phyloP scores from a whole-genome alignment of 1,140 invertebrate species.

The Polypedilum vanderplanki region DNA sequence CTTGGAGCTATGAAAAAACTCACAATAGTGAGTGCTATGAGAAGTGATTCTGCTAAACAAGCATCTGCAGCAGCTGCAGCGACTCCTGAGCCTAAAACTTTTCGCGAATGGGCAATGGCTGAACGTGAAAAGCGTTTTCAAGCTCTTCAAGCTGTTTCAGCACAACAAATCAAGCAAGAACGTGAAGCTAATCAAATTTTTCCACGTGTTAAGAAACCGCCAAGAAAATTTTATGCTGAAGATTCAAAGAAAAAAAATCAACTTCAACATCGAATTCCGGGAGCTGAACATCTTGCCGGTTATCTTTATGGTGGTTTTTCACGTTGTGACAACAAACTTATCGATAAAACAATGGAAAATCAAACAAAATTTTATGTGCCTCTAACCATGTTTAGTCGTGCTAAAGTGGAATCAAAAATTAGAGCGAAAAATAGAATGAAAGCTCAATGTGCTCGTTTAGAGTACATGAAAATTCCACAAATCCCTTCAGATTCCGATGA shows the following conservation, averaged over 20 bases:
- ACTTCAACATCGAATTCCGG: background rate
- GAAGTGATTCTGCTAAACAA: background rate
- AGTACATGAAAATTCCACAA: conserved; percentile 24
- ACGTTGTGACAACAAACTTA: background rate
- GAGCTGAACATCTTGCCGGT: background rate
- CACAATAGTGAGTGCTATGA: background rate
- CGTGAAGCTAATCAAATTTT: conserved; percentile 22
- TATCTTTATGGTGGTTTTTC: background rate
- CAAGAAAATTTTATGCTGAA: background rate
- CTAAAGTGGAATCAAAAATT: conserved; percentile 2
- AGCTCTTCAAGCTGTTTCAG: background rate
- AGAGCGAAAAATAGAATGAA: background rate
- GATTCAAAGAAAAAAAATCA: background rate
- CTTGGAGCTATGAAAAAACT: background rate
- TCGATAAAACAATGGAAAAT: background rate
- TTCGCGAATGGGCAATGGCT: conserved; percentile 7
- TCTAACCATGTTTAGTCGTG: conserved; percentile 28
- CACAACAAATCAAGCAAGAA: conserved; percentile 6
- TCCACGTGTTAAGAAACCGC: background rate
- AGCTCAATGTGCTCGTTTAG: background rate
- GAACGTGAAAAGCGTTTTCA: conserved; percentile 21
- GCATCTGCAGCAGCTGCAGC: background rate
- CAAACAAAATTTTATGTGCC: conserved; percentile 27
- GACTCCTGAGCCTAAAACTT: background rate
- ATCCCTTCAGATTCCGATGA: conserved; percentile 28